These are phyloP conservation scores for Gymnoscelis rufifasciata DNA, from an alignment of 2,888 invertebrate genomes.

Conservation along the genomic window DNA sequence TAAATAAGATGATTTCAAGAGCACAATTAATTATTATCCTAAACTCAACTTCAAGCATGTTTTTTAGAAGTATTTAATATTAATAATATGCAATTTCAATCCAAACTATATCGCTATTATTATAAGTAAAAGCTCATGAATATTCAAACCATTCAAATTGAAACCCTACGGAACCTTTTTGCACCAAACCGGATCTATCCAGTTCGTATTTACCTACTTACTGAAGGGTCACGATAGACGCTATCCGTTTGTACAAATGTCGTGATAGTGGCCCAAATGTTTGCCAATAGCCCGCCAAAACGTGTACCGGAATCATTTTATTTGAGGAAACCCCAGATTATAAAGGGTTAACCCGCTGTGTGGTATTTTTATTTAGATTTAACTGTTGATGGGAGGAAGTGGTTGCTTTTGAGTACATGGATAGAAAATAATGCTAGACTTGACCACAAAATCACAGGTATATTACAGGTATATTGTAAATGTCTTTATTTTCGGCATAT, in stretches of 20 bases:
- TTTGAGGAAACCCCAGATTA: conserved; percentile 25
- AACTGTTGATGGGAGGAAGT: not conserved
- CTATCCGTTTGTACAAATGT: conserved; percentile 30
- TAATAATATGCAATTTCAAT: no score
- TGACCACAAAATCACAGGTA: no score
- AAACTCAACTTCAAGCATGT: no score
- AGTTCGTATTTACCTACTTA: not conserved
- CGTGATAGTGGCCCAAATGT: conserved; percentile 30
- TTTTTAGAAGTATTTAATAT: no score
- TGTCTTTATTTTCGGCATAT: no score
- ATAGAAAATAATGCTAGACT: no score
- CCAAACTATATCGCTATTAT: no score
- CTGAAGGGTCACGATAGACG: conserved; percentile 25
- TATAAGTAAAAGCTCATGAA: no score
- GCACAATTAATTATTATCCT: no score
- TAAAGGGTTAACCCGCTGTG: conserved; percentile 1
- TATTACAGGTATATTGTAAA: no score
- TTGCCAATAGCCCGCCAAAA: conserved; percentile 28
- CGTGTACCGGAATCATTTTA: conserved; percentile 26
- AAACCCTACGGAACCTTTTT: not conserved
- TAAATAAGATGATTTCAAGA: no score
- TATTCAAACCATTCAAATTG: not conserved
- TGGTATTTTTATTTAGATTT: not conserved
- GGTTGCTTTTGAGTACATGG: no score
- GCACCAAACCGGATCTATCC: not conserved